These are phyloP conservation scores for Gulo gulo DNA, from an alignment of 2,113 vertebrate species.

Conservation along the genomic window DNA sequence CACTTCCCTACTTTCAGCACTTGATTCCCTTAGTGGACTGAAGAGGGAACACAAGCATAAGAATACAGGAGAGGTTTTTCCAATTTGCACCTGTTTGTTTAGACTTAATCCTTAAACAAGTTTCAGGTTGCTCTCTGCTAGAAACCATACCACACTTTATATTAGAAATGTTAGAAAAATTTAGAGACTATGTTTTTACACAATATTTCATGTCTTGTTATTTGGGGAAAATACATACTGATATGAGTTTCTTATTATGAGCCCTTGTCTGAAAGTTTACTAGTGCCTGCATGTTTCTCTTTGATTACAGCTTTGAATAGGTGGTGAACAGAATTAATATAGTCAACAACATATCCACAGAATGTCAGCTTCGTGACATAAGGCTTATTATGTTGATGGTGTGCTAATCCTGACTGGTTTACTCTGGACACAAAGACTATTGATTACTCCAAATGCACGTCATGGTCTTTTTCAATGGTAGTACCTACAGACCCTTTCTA, in stretches of 20 bases:
- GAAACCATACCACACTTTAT: background rate
- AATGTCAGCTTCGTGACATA: background rate
- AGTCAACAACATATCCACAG: background rate
- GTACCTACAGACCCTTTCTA: background rate
- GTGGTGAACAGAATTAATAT: background rate
- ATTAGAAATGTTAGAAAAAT: background rate
- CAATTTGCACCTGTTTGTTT: background rate
- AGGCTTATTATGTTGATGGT: background rate
- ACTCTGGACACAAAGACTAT: background rate
- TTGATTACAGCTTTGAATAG: background rate
- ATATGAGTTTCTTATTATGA: background rate
- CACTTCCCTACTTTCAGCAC: background rate
- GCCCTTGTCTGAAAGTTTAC: background rate
- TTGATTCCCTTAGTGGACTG: background rate
- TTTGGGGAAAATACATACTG: background rate
- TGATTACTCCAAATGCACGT: background rate
- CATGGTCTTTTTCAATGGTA: background rate
- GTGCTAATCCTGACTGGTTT: background rate
- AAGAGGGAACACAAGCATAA: background rate
- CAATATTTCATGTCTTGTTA: background rate
- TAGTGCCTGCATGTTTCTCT: background rate
- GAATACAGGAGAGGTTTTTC: background rate
- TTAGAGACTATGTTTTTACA: background rate
- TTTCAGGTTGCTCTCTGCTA: background rate
- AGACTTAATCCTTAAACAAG: background rate